Evolutionary conservation across 2,797 vertebrate species (phyloP).

Genomic region (Pseudochirops cupreus): DNA sequence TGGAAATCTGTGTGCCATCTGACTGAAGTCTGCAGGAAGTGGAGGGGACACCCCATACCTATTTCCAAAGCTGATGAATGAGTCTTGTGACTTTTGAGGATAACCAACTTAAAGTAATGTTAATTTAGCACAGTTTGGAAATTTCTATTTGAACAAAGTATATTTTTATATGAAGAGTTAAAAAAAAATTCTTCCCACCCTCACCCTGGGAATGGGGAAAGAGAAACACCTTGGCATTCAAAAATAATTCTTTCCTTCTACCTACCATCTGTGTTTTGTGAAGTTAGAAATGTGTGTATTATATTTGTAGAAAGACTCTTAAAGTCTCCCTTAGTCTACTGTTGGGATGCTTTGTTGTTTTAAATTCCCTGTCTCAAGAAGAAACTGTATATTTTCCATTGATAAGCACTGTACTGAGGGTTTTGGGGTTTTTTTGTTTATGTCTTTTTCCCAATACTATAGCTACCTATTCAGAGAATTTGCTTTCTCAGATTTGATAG

Average conservation of each 20-base stretch:
- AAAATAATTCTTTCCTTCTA: neutral
- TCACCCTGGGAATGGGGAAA: neutral
- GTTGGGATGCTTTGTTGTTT: neutral
- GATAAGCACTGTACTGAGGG: neutral
- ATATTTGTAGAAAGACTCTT: neutral
- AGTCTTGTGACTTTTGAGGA: neutral
- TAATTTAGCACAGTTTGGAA: neutral
- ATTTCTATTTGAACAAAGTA: neutral
- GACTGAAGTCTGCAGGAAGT: neutral
- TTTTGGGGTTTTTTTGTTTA: neutral
- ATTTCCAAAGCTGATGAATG: neutral
- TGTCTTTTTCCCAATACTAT: neutral
- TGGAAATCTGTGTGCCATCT: neutral
- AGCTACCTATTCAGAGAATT: neutral
- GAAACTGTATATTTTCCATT: neutral
- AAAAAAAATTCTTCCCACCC: neutral
- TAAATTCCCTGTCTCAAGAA: neutral
- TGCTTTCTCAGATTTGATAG: neutral
- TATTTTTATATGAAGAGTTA: neutral
- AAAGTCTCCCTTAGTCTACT: constrained; percentile 19
- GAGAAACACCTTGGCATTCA: neutral
- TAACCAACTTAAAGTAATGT: neutral
- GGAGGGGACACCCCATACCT: accelerated
- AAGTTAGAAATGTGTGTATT: neutral
- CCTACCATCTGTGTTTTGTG: neutral